Conservation (phyloP, 2,888 invertebrate genomes). For the Orthosia gracilis region DNA sequence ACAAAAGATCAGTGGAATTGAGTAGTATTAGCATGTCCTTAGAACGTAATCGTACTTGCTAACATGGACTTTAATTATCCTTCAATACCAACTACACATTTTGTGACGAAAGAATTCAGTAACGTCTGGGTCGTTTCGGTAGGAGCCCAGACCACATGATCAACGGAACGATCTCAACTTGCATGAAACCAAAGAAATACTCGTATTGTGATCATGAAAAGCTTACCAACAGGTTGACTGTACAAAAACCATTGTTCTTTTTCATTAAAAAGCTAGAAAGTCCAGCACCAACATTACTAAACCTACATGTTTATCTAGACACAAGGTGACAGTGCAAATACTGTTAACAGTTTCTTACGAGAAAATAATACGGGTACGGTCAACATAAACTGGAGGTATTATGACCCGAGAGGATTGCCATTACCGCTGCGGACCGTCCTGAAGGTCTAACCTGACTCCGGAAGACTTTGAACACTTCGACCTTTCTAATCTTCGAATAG, state of each 20-base stretch:
- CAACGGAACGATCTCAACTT: too few relatives aligned
- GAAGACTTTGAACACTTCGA: slow-evolving; percentile 4
- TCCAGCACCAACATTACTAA: neutral
- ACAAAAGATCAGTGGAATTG: too few relatives aligned
- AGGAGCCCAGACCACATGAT: too few relatives aligned
- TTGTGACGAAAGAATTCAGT: too few relatives aligned
- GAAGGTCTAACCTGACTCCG: slow-evolving; percentile 26
- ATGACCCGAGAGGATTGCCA: slow-evolving; percentile 30
- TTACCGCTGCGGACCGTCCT: slow-evolving; percentile 22
- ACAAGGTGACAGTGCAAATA: slow-evolving; percentile 19
- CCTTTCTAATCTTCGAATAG: slow-evolving; percentile 12
- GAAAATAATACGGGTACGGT: slow-evolving; percentile 37
- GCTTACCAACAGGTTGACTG: neutral
- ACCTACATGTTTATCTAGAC: slow-evolving; percentile 9
- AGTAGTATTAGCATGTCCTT: too few relatives aligned
- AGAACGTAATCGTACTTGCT: too few relatives aligned
- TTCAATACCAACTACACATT: too few relatives aligned
- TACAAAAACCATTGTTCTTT: neutral
- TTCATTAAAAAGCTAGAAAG: neutral
- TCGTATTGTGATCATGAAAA: neutral
- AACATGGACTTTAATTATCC: too few relatives aligned
- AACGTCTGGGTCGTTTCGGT: too few relatives aligned
- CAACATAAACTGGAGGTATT: slow-evolving; percentile 48
- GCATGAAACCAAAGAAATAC: too few relatives aligned
- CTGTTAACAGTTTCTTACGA: slow-evolving; percentile 15